Base-by-base conservation (phyloP, 2,888 invertebrate species). In the Himalopsyche tibetana region DNA sequence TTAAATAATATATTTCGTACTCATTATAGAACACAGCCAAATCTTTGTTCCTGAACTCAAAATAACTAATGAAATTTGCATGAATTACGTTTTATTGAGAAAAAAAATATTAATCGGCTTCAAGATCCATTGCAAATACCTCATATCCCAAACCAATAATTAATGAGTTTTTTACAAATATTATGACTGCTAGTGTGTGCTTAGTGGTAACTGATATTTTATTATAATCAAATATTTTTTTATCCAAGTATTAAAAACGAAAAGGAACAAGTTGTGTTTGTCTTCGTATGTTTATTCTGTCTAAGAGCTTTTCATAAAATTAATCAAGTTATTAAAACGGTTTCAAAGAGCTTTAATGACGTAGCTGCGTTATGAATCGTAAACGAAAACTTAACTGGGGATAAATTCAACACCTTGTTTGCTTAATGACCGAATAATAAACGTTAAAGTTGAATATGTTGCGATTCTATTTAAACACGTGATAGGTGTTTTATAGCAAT, bases 331-430 rank as follows among this genome's bases (percentile, higher is more conserved):
- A 74, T 74, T 74, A 74, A 74, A 74, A 74, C 74, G 4, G 28
- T 74, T 74, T 74, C 74, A 36, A 38, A 36, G 74, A 74, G 74
- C 11, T 74, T 74, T 74, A 38, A 74, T 74, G 74, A 74, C 74
- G 74, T 74, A 74, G 28, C 74, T 74, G 74, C 74, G 74, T 74
- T 74, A 38, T 74, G 74, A 74, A 74, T 74, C 36, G 28, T 74
- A 74, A 74, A 36, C 74, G 74, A 74, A 74, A 74, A 74, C 74
- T 74, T 36, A 36, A 28, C 63, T 63, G 19, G 9, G 4, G 28
- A 74, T 74, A 74, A 74, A 74, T 74, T 74, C 74, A 74, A 12
- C 74, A 74, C 74, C 74, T 74, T 74, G 74, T 74, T 74, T 74
- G 74, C 12, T 74, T 74, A 74, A 74, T 36, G 74, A 19, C 74